Evolutionary conservation across 2,888 invertebrate species (phyloP), one percentile per base, ranked within the genome.

Genomic region (Dolomedes plantarius): DNA sequence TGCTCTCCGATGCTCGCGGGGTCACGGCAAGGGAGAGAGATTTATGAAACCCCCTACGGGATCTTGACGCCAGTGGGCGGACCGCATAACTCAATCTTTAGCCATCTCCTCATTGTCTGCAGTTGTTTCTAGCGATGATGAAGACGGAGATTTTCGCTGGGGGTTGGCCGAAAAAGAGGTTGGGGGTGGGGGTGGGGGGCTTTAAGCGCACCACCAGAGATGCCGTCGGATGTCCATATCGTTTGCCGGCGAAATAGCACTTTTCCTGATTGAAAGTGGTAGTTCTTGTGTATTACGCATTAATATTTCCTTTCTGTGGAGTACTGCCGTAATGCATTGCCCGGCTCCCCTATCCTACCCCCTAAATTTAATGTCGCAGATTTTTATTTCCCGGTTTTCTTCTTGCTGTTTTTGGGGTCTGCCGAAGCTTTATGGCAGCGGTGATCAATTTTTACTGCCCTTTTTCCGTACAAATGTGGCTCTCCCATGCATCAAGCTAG

Each of bases 221-320:
- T 23, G 5, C 6, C 56, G 56, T 23, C 5, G 3, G 13, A 19
- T 32, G 67, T 67, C 67, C 67, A 32, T 36, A 67, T 32, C 67
- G 67, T 32, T 67, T 23, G 16, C 67, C 32, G 23, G 36, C 75
- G 41, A 75, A n/a, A 75, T 69, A 39, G 81, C 81, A 82, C 81
- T 82, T 46, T 62, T 62, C 81, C 69, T 75, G 81, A 82, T 82
- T 82, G 81, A 73, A 67, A 50, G 73, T 80, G 80, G 67, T 56
- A 69, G 71, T 46, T 62, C 62, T 36, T 23, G 36, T 32, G n/a
- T 28, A 27, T 27, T 39, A 62, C 39, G 32, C 81, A 82, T 82
- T 82, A 82, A 82, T 82, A 82, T 82, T 75, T 82, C 23, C 75
- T n/a, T 62, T 31, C 16, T 56, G 28, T 50, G 41, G 39, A 28